Evolutionary conservation across 2,797 vertebrate species (phyloP).

Genomic region (Meriones psammophilus): DNA sequence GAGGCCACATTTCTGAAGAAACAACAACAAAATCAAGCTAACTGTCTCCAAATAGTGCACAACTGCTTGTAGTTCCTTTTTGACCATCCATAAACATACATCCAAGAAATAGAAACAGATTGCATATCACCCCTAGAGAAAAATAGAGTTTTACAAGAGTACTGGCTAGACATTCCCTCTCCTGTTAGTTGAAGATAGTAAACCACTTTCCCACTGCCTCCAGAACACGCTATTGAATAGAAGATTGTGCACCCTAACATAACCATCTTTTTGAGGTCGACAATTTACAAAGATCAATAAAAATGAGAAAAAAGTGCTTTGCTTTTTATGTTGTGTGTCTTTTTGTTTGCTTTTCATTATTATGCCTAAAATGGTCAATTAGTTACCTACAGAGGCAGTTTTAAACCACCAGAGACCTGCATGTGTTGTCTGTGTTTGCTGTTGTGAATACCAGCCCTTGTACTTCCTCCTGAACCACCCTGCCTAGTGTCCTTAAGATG

Average conservation of each 20-base stretch:
- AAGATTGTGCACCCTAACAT: not conserved
- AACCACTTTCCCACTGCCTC: not conserved
- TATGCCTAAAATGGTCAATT: not conserved
- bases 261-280: not conserved
- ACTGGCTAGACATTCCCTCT: not conserved
- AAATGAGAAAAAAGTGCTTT: not conserved
- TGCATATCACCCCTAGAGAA: not conserved
- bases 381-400: not conserved
- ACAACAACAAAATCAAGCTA: not conserved
- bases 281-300: not conserved
- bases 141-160: not conserved
- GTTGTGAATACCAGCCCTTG: not conserved
- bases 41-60: not conserved
- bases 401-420: not conserved
- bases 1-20: not conserved
- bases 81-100: not conserved
- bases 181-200: not conserved
- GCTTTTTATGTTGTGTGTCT: not conserved
- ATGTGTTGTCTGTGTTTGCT: not conserved
- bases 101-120: not conserved
- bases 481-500: not conserved
- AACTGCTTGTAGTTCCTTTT: not conserved
- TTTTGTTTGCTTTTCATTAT: constrained; percentile 11
- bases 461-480: accelerated
- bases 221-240: not conserved